These are phyloP conservation scores for Oreohelix idahoensis DNA, from an alignment of 1,140 invertebrate species.

Conservation along the genomic window DNA sequence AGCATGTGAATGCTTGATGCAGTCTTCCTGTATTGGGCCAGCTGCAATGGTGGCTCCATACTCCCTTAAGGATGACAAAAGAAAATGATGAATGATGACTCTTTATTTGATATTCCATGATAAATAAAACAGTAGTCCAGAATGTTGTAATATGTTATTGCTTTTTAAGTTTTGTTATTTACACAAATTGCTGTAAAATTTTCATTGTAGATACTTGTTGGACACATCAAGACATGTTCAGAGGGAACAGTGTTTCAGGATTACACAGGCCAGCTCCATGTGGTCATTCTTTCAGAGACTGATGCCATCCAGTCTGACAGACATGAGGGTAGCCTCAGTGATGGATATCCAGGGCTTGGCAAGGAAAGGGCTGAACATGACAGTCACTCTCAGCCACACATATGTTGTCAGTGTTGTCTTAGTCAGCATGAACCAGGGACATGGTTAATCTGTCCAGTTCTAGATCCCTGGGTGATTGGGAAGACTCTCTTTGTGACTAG, in stretches of 20 bases:
- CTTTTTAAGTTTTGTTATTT: too few relatives aligned
- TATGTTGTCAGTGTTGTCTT: slow-evolving; percentile 2
- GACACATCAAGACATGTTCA: not conserved
- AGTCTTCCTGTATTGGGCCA: too few relatives aligned
- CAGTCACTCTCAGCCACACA: not conserved
- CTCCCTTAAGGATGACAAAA: too few relatives aligned
- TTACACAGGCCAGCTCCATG: not conserved
- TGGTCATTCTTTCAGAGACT: not conserved
- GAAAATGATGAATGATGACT: too few relatives aligned
- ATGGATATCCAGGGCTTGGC: not conserved
- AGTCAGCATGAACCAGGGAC: not conserved
- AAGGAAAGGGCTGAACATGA: not conserved
- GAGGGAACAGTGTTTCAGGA: not conserved
- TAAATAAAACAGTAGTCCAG: too few relatives aligned
- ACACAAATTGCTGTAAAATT: not conserved
- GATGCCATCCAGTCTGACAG: not conserved
- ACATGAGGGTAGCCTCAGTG: not conserved
- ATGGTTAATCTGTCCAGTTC: not conserved
- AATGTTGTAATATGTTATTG: too few relatives aligned
- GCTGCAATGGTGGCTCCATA: too few relatives aligned
- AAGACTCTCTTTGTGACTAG: not conserved
- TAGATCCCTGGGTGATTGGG: not conserved
- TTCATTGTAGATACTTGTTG: not conserved
- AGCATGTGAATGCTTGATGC: too few relatives aligned
- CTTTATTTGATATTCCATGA: too few relatives aligned